A percentile compares a stretch with the other conserved stretches of the same genome.
Conservation (phyloP, 1,140 invertebrate genomes). For the Pogonomyrmex californicus region DNA sequence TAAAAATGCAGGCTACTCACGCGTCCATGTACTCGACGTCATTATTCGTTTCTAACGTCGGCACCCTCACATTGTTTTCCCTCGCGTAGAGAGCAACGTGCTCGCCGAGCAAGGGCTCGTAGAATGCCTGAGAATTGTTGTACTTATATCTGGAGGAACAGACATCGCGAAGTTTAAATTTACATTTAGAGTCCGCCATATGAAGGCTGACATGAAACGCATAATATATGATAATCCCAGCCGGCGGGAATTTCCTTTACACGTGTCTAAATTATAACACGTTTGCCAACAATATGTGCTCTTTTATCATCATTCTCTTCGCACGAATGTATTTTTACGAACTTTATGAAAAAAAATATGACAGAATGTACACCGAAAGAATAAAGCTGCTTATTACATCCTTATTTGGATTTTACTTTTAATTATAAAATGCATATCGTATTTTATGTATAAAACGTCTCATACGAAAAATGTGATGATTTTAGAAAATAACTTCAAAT, state of each 20-base stretch:
- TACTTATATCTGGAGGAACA: slow-evolving; percentile 48
- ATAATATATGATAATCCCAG: slow-evolving; percentile 53
- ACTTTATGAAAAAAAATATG: not conserved
- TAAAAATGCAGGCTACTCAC: slow-evolving; percentile 63
- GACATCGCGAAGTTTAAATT: slow-evolving; percentile 48
- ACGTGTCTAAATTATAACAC: slow-evolving; percentile 45
- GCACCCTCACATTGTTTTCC: slow-evolving; percentile 74
- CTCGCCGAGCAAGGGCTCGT: slow-evolving; percentile 84
- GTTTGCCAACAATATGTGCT: slow-evolving; percentile 30
- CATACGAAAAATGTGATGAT: not conserved
- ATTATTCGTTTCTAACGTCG: slow-evolving; percentile 68
- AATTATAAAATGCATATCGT: not conserved
- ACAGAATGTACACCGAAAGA: not conserved
- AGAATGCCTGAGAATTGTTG: slow-evolving; percentile 80
- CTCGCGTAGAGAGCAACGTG: slow-evolving; percentile 83
- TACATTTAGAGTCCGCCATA: slow-evolving; percentile 52
- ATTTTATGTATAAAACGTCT: not conserved
- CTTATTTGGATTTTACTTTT: not conserved
- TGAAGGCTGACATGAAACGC: slow-evolving; percentile 39
- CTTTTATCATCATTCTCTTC: slow-evolving; percentile 29
- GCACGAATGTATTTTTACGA: slow-evolving; percentile 5
- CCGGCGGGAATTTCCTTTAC: slow-evolving; percentile 33
- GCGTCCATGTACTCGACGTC: slow-evolving; percentile 63
- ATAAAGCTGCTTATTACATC: not conserved
- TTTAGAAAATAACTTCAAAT: not conserved